Percentiles rank a stretch among this genome's conserved stretches.
These are phyloP conservation scores for Drosophila teissieri DNA, from an alignment of 1,140 invertebrate species.

Conservation along the genomic window DNA sequence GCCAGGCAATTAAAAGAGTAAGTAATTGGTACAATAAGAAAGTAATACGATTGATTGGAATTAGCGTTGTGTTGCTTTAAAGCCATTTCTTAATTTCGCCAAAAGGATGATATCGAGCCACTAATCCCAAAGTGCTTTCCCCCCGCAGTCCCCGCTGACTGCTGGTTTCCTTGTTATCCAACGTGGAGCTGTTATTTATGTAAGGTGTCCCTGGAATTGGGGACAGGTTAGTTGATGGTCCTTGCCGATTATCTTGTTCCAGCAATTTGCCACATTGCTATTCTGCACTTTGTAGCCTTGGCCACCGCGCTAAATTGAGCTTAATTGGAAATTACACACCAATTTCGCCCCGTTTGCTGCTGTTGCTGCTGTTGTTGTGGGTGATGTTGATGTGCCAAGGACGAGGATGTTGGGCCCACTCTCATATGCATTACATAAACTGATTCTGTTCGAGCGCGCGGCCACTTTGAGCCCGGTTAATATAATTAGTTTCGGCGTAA, in stretches of 20 bases:
- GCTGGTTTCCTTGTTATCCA: conserved; percentile 16
- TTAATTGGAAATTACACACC: conserved; percentile 79
- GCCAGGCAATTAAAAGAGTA: too few relatives aligned
- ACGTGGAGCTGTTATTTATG: conserved; percentile 14
- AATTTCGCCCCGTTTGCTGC: conserved; percentile 30
- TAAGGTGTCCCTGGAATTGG: background rate
- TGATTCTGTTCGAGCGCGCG: conserved; percentile 59
- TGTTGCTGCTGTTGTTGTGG: too few relatives aligned
- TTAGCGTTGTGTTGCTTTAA: too few relatives aligned
- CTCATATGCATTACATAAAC: conserved; percentile 79
- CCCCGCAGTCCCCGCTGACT: background rate
- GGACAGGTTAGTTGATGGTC: conserved; percentile 9
- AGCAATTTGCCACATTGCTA: conserved; percentile 47
- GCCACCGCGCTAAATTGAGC: conserved; percentile 61
- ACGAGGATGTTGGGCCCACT: conserved; percentile 34
- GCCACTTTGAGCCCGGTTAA: conserved; percentile 54
- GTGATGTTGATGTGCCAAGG: conserved; percentile 1
- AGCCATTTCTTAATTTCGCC: too few relatives aligned
- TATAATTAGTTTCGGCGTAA: conserved; percentile 81
- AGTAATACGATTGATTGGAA: too few relatives aligned
- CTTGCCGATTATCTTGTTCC: conserved; percentile 43
- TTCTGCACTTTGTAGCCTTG: conserved; percentile 32
- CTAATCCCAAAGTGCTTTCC: background rate
- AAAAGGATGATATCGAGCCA: background rate
- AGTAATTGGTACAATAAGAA: too few relatives aligned